Percentiles rank a stretch among this genome's conserved stretches.
Conservation (phyloP, 92 coral and sea anemone genomes). For the Palythoa grandiflora region DNA sequence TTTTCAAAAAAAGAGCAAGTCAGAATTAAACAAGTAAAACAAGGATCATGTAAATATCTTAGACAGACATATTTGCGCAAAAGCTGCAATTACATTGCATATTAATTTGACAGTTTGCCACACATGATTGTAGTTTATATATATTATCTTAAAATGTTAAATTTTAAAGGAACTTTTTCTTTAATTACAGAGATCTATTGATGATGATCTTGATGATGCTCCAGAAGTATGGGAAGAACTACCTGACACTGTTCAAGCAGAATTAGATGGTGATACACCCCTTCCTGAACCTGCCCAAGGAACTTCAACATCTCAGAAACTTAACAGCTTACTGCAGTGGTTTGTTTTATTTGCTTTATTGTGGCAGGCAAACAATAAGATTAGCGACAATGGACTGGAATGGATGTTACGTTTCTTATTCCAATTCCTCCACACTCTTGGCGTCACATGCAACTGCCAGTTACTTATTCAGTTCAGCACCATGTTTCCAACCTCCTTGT, state of each 20-base stretch:
- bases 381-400: constrained; percentile 77
- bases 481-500: constrained; percentile 70
- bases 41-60: no score
- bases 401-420: constrained; percentile 64
- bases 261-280: background rate
- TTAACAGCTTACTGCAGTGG: constrained; percentile 53
- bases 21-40: no score
- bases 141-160: background rate
- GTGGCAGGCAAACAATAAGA: constrained; percentile 53
- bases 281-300: background rate
- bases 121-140: no score
- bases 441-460: constrained; percentile 56
- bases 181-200: background rate
- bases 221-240: constrained; percentile 1
- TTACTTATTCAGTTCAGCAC: constrained; percentile 56
- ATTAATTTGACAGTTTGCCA: no score
- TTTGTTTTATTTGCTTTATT: constrained; percentile 65
- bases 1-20: no score
- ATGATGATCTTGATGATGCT: background rate
- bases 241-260: background rate
- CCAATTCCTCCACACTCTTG: constrained; percentile 63
- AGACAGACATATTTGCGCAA: no score
- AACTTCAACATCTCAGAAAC: background rate
- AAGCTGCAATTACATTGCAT: no score
- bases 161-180: background rate